These are phyloP conservation scores for Sinella curviseta DNA, from an alignment of 1,140 invertebrate species.

Conservation along the genomic window DNA sequence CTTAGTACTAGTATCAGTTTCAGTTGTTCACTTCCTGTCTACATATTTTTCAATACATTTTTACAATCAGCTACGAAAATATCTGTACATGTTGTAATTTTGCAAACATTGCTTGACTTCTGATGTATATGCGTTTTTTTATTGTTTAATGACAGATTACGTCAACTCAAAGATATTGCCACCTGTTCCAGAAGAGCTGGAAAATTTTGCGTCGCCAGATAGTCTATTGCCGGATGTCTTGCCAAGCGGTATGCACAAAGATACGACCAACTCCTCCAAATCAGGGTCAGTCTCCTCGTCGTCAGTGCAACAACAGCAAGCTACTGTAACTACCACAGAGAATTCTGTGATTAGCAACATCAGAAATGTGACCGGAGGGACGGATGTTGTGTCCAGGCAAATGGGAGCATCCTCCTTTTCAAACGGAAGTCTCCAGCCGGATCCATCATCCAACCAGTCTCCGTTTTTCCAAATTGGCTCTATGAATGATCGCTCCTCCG, in stretches of 20 bases:
- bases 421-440: background rate
- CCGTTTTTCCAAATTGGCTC: background rate
- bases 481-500: background rate
- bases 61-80: too few species aligned
- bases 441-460: background rate
- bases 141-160: slow-evolving; percentile 38
- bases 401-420: background rate
- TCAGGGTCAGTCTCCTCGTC: slow-evolving; percentile 19
- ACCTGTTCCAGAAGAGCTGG: slow-evolving; percentile 66
- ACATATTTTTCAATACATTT: too few species aligned
- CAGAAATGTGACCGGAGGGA: background rate
- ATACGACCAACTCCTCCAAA: background rate
- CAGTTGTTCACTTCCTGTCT: too few species aligned
- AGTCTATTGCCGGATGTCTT: slow-evolving; percentile 15
- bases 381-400: background rate
- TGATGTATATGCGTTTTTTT: background rate
- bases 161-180: slow-evolving; percentile 56
- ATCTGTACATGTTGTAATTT: too few species aligned
- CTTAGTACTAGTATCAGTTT: too few species aligned
- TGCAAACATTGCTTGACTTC: too few species aligned
- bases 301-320: slow-evolving; percentile 39
- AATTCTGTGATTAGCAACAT: background rate
- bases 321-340: background rate
- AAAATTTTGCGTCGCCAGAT: slow-evolving; percentile 31
- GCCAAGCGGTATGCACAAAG: background rate